Evolutionary conservation across 2,797 vertebrate genomes (phyloP).

Genomic region (Oreochromis mossambicus): DNA sequence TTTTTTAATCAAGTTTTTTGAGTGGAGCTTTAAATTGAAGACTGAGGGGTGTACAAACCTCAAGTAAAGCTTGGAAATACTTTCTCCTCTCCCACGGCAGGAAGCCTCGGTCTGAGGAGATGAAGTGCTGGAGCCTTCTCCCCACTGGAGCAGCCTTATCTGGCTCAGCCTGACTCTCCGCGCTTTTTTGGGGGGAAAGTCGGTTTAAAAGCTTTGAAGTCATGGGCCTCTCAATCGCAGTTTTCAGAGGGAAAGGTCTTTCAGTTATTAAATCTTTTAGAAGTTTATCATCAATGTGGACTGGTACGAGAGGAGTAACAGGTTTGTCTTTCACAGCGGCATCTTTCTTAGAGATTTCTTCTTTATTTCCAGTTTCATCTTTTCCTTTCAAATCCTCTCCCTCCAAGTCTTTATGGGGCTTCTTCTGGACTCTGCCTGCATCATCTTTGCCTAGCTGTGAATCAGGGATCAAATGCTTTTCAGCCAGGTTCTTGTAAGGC

Average conservation of each 20-base stretch:
- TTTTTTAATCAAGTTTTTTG: neutral
- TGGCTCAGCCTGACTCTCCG: neutral
- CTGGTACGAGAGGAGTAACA: slow-evolving; percentile 13
- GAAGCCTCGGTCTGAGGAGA: slow-evolving; percentile 81
- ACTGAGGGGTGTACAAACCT: slow-evolving; percentile 71
- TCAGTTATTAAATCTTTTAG: neutral
- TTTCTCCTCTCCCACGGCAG: slow-evolving; percentile 95
- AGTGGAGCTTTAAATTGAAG: neutral
- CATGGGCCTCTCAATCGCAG: slow-evolving; percentile 40
- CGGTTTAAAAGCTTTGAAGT: slow-evolving; percentile 69
- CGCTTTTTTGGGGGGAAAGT: slow-evolving; percentile 59
- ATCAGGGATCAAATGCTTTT: neutral
- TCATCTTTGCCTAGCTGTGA: neutral
- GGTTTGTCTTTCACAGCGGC: neutral
- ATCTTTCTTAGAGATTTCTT: neutral
- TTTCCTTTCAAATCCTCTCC: neutral
- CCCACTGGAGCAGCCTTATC: slow-evolving; percentile 33
- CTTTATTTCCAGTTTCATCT: neutral
- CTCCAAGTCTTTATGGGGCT: slow-evolving; percentile 27
- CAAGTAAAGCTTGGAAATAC: slow-evolving; percentile 88
- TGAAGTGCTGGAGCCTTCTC: slow-evolving; percentile 83
- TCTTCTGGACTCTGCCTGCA: slow-evolving; percentile 1
- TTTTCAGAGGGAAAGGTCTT: neutral
- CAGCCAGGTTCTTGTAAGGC: slow-evolving; percentile 59
- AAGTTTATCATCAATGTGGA: slow-evolving; percentile 40